These are phyloP conservation scores for Calonectris borealis DNA, from an alignment of 2,113 vertebrate species.

Conservation along the genomic window DNA sequence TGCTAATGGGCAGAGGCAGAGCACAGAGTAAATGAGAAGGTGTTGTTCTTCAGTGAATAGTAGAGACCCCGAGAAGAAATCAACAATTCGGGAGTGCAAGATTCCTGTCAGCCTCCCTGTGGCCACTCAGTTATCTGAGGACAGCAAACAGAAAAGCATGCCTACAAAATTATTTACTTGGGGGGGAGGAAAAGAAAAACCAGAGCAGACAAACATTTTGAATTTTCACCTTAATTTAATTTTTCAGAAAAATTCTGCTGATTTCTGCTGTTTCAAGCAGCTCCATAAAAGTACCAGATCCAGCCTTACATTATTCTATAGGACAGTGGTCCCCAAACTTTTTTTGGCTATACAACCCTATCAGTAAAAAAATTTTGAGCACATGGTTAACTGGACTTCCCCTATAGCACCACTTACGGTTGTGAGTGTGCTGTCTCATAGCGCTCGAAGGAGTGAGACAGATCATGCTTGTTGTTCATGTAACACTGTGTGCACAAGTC, in stretches of 20 bases:
- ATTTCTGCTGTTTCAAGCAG: not conserved
- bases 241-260: not conserved
- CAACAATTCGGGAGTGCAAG: not conserved
- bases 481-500: constrained; percentile 98
- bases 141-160: not conserved
- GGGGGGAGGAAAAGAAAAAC: not conserved
- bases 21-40: not conserved
- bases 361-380: not conserved
- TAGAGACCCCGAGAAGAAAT: not conserved
- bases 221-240: not conserved
- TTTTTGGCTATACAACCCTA: not conserved
- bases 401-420: constrained; percentile 82
- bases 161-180: not conserved
- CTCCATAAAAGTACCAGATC: not conserved
- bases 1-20: not conserved
- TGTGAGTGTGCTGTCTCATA: constrained; percentile 94
- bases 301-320: not conserved
- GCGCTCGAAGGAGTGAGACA: constrained; percentile 90
- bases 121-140: not conserved
- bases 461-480: constrained; percentile 95
- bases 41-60: not conserved
- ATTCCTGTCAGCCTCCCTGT: not conserved
- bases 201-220: not conserved
- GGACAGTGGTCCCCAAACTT: not conserved
- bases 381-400: too few species aligned